These are phyloP conservation scores for Sciaenops ocellatus DNA, from an alignment of 2,797 vertebrate genomes.

Conservation along the genomic window DNA sequence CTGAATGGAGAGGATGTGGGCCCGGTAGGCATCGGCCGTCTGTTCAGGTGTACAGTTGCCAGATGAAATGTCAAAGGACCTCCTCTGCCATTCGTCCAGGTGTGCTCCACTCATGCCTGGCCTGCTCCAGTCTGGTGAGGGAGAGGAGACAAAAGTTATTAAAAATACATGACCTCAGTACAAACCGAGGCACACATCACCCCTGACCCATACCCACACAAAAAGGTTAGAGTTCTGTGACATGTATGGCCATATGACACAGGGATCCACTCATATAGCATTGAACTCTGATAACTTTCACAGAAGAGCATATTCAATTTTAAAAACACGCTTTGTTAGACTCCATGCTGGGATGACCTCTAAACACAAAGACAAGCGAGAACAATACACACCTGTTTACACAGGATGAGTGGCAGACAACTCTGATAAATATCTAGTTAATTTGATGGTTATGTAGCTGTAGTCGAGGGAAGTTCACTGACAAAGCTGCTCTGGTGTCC, in stretches of 20 bases:
- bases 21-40: constrained; percentile 94
- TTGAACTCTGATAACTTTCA: not conserved
- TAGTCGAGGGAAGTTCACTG: not conserved
- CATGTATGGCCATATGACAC: not conserved
- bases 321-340: not conserved
- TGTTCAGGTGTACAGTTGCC: constrained; percentile 89
- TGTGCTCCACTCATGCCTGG: constrained; percentile 86
- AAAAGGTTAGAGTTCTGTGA: constrained; percentile 17
- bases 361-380: not conserved
- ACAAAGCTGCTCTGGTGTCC: not conserved
- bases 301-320: not conserved
- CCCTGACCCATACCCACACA: constrained; percentile 31
- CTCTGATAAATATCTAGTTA: not conserved
- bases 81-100: constrained; percentile 95
- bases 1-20: constrained; percentile 93
- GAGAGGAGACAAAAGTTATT: constrained; percentile 77
- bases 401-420: too few species aligned
- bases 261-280: not conserved
- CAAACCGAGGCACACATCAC: constrained; percentile 38
- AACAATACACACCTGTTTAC: too few species aligned
- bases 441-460: not conserved
- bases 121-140: constrained; percentile 83
- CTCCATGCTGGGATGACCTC: not conserved
- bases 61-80: constrained; percentile 93
- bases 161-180: constrained; percentile 72